phyloP scores from a whole-genome alignment of 2,797 vertebrate genomes.

The Falco peregrinus region DNA sequence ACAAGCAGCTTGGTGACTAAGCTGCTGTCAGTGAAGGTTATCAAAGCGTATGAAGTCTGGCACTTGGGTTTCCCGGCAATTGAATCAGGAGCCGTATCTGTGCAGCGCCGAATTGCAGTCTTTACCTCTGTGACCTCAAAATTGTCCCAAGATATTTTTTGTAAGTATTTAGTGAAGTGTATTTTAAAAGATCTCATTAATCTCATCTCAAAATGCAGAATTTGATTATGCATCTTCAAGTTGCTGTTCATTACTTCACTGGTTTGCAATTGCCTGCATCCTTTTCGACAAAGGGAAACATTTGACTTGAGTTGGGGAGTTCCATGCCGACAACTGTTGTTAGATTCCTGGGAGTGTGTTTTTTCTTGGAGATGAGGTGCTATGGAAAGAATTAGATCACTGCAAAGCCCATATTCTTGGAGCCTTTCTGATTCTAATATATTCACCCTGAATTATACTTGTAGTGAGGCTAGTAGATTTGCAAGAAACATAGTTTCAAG shows the following conservation, averaged over 20 bases:
- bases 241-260: neutral
- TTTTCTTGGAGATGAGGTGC: neutral
- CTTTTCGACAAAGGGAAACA: neutral
- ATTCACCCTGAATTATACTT: neutral
- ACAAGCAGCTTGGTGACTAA: neutral
- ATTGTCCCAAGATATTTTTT: neutral
- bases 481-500: neutral
- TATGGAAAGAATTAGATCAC: neutral
- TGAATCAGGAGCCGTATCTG: neutral
- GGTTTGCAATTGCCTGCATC: neutral
- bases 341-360: neutral
- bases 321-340: neutral
- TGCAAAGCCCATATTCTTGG: neutral
- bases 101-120: neutral
- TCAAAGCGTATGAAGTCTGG: constrained; percentile 10
- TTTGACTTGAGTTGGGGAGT: neutral
- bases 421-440: neutral
- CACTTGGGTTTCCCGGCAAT: neutral
- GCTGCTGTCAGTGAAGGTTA: neutral
- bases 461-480: neutral
- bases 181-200: neutral
- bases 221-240: neutral
- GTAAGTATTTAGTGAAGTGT: neutral
- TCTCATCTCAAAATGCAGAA: neutral
- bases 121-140: constrained; percentile 7